Conservation (phyloP, 1,140 invertebrate genomes). For the Lordiphosa clarofinis region DNA sequence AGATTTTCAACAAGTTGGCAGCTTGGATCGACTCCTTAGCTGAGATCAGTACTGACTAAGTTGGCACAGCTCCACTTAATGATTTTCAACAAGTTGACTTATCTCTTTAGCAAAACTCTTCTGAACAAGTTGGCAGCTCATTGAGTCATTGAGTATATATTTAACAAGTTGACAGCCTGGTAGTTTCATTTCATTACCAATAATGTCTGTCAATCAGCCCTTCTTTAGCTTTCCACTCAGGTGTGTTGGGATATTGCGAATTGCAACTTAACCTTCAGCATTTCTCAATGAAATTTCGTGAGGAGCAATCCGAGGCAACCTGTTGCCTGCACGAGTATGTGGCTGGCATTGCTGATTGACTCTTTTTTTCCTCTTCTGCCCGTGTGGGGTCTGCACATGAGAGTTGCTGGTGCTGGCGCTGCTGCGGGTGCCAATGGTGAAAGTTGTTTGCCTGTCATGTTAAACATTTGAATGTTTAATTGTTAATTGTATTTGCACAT, state of each 20-base stretch:
- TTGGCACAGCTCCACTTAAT: no score
- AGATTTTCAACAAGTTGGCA: no score
- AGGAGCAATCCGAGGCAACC: constrained; percentile 7
- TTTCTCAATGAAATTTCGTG: constrained; percentile 58
- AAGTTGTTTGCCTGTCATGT: constrained; percentile 49
- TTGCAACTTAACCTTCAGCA: constrained; percentile 72
- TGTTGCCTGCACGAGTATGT: constrained; percentile 17
- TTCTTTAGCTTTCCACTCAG: constrained; percentile 63
- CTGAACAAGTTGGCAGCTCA: no score
- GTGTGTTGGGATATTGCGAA: constrained; percentile 49
- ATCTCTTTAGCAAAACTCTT: no score
- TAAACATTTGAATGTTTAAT: constrained; percentile 66
- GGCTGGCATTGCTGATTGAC: constrained; percentile 68
- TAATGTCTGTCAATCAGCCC: not conserved
- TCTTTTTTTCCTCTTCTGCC: constrained; percentile 11
- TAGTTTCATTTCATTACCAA: no score
- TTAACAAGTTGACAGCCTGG: no score
- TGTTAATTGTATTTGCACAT: constrained; percentile 43
- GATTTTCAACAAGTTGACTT: no score
- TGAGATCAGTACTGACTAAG: no score
- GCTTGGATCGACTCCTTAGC: no score
- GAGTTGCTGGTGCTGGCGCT: not conserved
- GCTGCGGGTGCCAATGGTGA: constrained; percentile 28
- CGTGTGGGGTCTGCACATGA: constrained; percentile 19
- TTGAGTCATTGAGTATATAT: no score